These are phyloP conservation scores for Euborellia annulipes DNA, from an alignment of 1,140 invertebrate species.

Conservation along the genomic window DNA sequence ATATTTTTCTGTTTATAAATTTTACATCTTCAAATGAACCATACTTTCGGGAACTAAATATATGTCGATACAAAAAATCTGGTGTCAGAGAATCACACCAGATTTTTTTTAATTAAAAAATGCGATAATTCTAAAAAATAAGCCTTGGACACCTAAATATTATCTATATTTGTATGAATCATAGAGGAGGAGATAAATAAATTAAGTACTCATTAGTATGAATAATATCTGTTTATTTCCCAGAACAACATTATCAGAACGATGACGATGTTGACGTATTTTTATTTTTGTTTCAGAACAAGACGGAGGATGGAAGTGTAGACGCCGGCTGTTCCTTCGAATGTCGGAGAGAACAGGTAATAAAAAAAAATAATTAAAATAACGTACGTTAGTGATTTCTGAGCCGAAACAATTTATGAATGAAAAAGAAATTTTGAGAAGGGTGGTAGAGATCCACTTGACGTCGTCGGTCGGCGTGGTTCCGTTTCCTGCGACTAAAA, in stretches of 20 bases:
- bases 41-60: too few relatives aligned
- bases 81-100: too few relatives aligned
- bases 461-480: conserved; percentile 2
- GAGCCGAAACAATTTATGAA: background rate
- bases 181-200: too few relatives aligned
- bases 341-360: conserved; percentile 39
- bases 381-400: background rate
- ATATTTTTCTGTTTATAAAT: too few relatives aligned
- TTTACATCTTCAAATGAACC: too few relatives aligned
- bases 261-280: background rate
- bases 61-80: too few relatives aligned
- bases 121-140: too few relatives aligned
- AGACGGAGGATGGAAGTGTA: conserved; percentile 38
- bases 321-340: conserved; percentile 41
- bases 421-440: conserved; percentile 3
- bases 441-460: conserved; percentile 1
- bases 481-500: conserved; percentile 5
- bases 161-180: too few relatives aligned
- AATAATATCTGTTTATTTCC: too few relatives aligned
- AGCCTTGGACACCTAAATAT: too few relatives aligned
- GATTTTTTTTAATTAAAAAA: too few relatives aligned
- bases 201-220: too few relatives aligned
- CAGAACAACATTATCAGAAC: background rate
- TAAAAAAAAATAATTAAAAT: background rate
- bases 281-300: conserved; percentile 37